phyloP scores from a whole-genome alignment of 2,888 invertebrate genomes.

The Micropterix aruncella region DNA sequence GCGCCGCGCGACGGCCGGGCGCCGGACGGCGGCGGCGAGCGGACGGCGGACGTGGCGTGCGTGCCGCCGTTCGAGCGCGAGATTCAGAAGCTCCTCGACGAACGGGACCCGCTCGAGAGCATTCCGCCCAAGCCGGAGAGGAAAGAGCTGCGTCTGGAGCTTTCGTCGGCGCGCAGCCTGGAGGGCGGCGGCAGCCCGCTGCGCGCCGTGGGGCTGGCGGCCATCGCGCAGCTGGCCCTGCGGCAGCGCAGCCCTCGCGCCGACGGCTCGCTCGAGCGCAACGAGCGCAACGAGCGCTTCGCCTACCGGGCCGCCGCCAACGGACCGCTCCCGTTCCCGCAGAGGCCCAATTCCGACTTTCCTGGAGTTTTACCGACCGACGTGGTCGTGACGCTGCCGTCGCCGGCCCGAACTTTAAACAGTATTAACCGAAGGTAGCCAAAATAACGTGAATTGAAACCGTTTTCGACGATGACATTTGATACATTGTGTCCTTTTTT shows the following conservation, averaged over 20 bases:
- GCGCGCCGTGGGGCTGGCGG: slow-evolving; percentile 64
- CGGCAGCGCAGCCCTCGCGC: slow-evolving; percentile 27
- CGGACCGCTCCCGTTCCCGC: slow-evolving; percentile 15
- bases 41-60: slow-evolving; percentile 35
- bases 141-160: slow-evolving; percentile 45
- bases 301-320: slow-evolving; percentile 5
- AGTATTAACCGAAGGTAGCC: slow-evolving; percentile 12
- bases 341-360: slow-evolving; percentile 23
- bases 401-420: slow-evolving; percentile 17
- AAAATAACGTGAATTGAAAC: too few species aligned
- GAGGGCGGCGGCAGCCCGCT: slow-evolving; percentile 43
- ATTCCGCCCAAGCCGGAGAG: slow-evolving; percentile 45
- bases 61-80: slow-evolving; percentile 64
- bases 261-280: slow-evolving; percentile 14
- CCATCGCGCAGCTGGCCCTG: slow-evolving; percentile 60
- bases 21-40: slow-evolving; percentile 31
- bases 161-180: slow-evolving; percentile 35
- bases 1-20: slow-evolving; percentile 36
- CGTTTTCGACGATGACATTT: too few species aligned
- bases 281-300: background rate
- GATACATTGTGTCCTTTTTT: slow-evolving; percentile 1
- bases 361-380: slow-evolving; percentile 37
- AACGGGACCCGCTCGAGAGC: slow-evolving; percentile 48
- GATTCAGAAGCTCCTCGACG: slow-evolving; percentile 63
- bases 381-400: slow-evolving; percentile 32